These are phyloP conservation scores for Protobothrops mucrosquamatus DNA, from an alignment of 2,113 vertebrate genomes.

Conservation along the genomic window DNA sequence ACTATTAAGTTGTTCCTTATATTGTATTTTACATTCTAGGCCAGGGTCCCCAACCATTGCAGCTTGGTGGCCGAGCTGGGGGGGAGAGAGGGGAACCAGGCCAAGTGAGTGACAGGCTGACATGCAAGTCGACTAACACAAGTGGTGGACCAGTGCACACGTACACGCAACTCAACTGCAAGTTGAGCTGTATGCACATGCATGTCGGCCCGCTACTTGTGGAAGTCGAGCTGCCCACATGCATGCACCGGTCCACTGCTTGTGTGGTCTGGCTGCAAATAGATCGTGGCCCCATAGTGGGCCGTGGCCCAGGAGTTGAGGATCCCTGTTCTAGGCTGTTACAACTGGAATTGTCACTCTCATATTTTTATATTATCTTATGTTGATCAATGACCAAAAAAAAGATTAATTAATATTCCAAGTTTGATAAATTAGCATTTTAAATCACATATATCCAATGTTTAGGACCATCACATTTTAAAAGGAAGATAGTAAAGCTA, in stretches of 20 bases:
- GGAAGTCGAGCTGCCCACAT: fast-evolving
- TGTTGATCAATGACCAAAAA: neutral
- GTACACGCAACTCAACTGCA: neutral
- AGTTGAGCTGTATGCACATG: neutral
- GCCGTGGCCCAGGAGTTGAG: too few relatives aligned
- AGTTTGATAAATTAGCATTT: neutral
- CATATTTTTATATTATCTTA: neutral
- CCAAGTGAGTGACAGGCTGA: too few relatives aligned
- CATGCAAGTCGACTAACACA: neutral
- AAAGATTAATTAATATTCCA: neutral
- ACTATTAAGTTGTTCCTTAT: neutral
- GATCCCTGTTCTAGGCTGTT: neutral
- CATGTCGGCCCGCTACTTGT: fast-evolving
- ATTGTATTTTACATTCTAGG: neutral
- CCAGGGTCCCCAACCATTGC: neutral
- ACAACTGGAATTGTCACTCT: neutral
- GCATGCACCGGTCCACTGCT: neutral
- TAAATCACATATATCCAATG: neutral
- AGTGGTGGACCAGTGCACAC: neutral
- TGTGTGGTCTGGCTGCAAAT: neutral
- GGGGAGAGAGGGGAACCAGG: too few relatives aligned
- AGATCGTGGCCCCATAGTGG: neutral
- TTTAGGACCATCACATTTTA: neutral
- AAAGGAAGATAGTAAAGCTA: neutral
- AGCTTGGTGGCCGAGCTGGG: neutral